Evolutionary conservation across 2,113 vertebrate genomes (phyloP).

Genomic region (Takifugu flavidus): DNA sequence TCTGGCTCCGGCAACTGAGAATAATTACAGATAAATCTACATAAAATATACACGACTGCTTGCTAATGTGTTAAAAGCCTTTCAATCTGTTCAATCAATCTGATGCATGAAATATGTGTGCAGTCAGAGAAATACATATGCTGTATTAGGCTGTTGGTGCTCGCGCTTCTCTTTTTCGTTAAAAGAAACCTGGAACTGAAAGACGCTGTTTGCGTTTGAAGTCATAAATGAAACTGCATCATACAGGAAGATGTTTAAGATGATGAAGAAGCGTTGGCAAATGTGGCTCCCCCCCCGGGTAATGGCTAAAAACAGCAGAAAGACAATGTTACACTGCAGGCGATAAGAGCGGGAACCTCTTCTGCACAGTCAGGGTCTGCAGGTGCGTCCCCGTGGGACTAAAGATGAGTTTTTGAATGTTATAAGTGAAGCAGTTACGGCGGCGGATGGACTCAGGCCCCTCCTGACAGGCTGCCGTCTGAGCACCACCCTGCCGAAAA

Average conservation of each 20-base stretch:
- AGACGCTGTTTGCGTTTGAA: background rate
- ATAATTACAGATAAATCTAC: background rate
- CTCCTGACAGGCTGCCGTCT: slow-evolving; percentile 4
- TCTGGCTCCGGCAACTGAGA: background rate
- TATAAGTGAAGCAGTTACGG: slow-evolving; percentile 9
- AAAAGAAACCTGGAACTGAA: background rate
- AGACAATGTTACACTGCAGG: no score
- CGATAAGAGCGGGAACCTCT: slow-evolving; percentile 21
- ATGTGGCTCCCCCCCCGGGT: no score
- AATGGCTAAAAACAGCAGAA: background rate
- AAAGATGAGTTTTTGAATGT: slow-evolving; percentile 11
- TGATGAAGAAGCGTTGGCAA: no score
- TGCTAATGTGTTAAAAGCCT: no score
- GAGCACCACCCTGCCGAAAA: slow-evolving; percentile 1
- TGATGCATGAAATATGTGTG: no score
- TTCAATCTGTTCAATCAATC: no score
- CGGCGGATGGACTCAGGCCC: background rate
- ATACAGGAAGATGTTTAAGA: no score
- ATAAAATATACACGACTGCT: no score
- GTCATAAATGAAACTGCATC: no score
- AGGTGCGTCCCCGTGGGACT: background rate
- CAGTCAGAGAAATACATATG: no score
- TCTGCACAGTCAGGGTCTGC: slow-evolving; percentile 24
- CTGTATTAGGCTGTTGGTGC: no score
- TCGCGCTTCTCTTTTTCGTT: background rate